These are phyloP conservation scores for Simalia tracyae DNA, from an alignment of 2,797 vertebrate genomes.

Conservation along the genomic window DNA sequence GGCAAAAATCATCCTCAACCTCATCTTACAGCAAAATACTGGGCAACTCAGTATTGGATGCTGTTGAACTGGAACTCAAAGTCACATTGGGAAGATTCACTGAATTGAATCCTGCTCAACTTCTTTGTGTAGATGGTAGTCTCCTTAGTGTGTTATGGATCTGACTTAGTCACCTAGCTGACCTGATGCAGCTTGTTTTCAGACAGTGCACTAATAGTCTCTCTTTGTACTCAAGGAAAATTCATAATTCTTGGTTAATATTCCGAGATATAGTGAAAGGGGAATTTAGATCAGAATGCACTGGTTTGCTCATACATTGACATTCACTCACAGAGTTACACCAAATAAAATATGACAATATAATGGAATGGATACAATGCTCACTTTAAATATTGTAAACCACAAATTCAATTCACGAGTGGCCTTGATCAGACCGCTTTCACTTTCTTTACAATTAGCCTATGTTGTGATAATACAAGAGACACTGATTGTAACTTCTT, in stretches of 20 bases:
- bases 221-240: not conserved
- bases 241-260: not conserved
- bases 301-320: not conserved
- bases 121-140: not conserved
- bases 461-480: not conserved
- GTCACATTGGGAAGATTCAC: not conserved
- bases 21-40: not conserved
- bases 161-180: not conserved
- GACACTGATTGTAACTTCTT: not conserved
- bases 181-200: not conserved
- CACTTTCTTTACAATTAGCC: not conserved
- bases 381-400: not conserved
- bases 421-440: not conserved
- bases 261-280: not conserved
- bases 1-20: not conserved
- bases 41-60: no score
- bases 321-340: not conserved
- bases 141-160: not conserved
- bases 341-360: no score
- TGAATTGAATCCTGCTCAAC: not conserved
- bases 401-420: not conserved
- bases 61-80: not conserved
- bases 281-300: not conserved
- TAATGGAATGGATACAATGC: no score
- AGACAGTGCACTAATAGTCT: not conserved